These are phyloP conservation scores for Agrochola lota DNA, from an alignment of 2,888 invertebrate species.

Conservation along the genomic window DNA sequence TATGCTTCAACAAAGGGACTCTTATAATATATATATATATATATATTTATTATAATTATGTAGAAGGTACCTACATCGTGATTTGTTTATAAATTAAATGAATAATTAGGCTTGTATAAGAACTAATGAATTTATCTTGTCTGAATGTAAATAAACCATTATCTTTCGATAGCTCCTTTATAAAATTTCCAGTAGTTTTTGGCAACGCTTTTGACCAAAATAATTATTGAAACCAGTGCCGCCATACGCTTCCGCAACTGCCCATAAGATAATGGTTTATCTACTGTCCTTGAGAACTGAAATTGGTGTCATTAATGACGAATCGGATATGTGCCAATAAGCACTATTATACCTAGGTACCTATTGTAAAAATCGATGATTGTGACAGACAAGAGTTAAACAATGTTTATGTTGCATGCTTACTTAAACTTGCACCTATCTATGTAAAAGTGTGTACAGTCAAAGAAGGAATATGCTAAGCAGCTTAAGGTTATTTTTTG, in stretches of 20 bases:
- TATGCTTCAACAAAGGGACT: not conserved
- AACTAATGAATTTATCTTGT: not conserved
- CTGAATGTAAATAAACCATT: conserved; percentile 8
- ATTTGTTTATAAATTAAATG: conserved; percentile 10
- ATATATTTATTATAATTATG: no score
- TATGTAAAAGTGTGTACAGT: conserved; percentile 1
- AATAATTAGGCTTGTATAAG: not conserved
- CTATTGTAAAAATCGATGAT: not conserved
- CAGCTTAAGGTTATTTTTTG: not conserved
- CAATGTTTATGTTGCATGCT: not conserved
- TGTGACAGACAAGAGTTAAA: not conserved
- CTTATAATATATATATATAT: no score
- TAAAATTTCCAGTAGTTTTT: not conserved
- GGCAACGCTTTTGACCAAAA: not conserved
- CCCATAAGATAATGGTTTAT: not conserved
- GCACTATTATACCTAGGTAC: not conserved
- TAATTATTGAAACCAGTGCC: not conserved
- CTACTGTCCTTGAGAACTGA: not conserved
- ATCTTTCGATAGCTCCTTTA: not conserved
- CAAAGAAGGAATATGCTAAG: not conserved
- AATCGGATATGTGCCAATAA: conserved; percentile 9
- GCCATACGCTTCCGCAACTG: not conserved
- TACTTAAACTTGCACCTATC: not conserved
- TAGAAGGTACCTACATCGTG: not conserved
- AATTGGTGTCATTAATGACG: conserved; percentile 5